Conservation (phyloP, 2,797 vertebrate genomes). For the Enteromius thamalakanensis region DNA sequence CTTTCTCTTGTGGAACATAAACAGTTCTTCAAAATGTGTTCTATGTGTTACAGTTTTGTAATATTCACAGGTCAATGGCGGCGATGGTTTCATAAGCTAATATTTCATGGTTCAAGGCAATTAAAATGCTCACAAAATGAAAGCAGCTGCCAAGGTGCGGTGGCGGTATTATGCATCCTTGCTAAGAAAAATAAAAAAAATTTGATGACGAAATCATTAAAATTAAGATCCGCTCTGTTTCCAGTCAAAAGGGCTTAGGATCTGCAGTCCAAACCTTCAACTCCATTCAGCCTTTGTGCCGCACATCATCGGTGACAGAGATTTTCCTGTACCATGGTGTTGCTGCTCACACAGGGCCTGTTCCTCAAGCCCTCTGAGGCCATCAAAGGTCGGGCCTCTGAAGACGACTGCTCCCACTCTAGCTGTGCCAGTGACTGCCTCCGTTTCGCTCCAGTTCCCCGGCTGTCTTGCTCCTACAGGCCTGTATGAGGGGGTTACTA, state of each 20-base stretch:
- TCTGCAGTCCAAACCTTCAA: conserved; percentile 38
- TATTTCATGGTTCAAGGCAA: conserved; percentile 45
- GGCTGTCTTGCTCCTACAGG: conserved; percentile 66
- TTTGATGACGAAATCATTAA: conserved; percentile 15
- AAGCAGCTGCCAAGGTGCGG: conserved; percentile 32
- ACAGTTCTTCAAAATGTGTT: neutral
- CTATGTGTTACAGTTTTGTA: neutral
- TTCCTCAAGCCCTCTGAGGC: conserved; percentile 49
- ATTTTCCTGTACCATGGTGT: conserved; percentile 51
- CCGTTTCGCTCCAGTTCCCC: conserved; percentile 71
- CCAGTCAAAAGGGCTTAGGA: conserved; percentile 3
- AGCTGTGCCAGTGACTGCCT: conserved; percentile 64
- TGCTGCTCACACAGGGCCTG: conserved; percentile 42
- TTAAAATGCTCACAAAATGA: conserved; percentile 48
- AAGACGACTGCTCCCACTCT: conserved; percentile 64
- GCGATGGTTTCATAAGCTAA: conserved; percentile 21
- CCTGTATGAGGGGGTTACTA: conserved; percentile 63
- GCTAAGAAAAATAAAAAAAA: conserved; percentile 9
- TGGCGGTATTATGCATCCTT: neutral
- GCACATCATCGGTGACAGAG: conserved; percentile 60
- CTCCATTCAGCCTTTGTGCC: conserved; percentile 46
- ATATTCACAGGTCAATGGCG: neutral
- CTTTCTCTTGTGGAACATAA: neutral
- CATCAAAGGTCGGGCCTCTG: conserved; percentile 67
- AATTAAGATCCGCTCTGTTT: conserved; percentile 17